phyloP scores from a whole-genome alignment of 2,797 vertebrate species.

The Sphaeramia orbicularis region DNA sequence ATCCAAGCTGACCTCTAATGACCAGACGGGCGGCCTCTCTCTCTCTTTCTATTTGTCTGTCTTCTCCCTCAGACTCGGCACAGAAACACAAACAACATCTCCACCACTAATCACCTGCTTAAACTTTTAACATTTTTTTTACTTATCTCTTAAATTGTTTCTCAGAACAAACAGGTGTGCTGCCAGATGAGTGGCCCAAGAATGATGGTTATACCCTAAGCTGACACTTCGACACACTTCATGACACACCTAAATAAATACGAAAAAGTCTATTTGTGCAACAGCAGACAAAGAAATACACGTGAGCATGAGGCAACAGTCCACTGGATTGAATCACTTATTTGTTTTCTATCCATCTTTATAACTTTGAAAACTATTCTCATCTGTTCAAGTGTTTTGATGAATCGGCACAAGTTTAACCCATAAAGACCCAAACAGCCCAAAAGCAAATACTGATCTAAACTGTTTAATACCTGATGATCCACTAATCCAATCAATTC shows the following conservation, averaged over 20 bases:
- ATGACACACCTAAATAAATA: constrained; percentile 30
- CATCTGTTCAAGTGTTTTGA: too few species aligned
- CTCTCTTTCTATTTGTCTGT: constrained; percentile 17
- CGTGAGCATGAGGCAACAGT: too few species aligned
- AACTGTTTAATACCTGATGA: too few species aligned
- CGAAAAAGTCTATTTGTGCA: too few species aligned
- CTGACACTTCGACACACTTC: constrained; percentile 9
- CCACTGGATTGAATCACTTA: too few species aligned
- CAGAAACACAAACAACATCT: constrained; percentile 13
- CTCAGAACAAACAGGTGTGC: constrained; percentile 39
- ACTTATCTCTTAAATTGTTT: constrained; percentile 35
- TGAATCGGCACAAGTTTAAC: too few species aligned
- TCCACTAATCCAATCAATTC: too few species aligned
- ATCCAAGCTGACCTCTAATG: constrained; percentile 53
- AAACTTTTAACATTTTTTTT: neutral
- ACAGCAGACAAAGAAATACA: too few species aligned
- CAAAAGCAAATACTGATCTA: too few species aligned
- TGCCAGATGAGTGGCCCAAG: constrained; percentile 11
- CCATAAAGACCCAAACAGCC: too few species aligned
- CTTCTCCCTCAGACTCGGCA: constrained; percentile 1
- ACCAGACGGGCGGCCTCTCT: constrained; percentile 1
- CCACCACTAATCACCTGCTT: constrained; percentile 27
- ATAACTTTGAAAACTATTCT: too few species aligned
- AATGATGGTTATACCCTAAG: constrained; percentile 28
- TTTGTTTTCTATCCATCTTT: too few species aligned